Percentiles rank a stretch among this genome's conserved stretches.
Evolutionary conservation across 2,888 invertebrate genomes (phyloP).

Genomic region (Campoletis raptor): DNA sequence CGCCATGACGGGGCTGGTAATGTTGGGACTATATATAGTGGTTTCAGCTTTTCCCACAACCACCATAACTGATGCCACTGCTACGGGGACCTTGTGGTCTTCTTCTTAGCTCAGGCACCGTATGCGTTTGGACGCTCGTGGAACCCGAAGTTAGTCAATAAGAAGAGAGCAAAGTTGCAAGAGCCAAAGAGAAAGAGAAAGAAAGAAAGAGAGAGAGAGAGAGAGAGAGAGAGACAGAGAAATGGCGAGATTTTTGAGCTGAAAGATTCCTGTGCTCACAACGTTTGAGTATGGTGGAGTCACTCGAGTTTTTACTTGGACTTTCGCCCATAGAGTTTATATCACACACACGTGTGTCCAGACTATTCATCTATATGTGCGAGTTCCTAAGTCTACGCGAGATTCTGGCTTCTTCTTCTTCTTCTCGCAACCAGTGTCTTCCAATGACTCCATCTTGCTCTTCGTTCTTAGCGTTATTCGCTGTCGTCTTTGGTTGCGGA

Average conservation of each 20-base stretch:
- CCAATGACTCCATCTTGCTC: conserved; percentile 39
- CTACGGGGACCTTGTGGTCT: conserved; percentile 23
- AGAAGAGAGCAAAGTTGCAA: conserved; percentile 42
- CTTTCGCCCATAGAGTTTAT: conserved; percentile 54
- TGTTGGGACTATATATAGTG: conserved; percentile 36
- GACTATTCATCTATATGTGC: conserved; percentile 22
- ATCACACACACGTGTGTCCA: neutral
- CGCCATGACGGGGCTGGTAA: conserved; percentile 71
- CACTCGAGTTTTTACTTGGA: conserved; percentile 79
- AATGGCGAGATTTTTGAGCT: conserved; percentile 58
- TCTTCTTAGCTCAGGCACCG: conserved; percentile 47
- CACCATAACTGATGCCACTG: conserved; percentile 29
- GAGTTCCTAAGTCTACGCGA: conserved; percentile 10
- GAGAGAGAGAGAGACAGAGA: conserved; percentile 8
- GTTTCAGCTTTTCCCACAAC: conserved; percentile 53
- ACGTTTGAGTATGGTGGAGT: conserved; percentile 62
- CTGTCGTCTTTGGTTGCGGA: conserved; percentile 57
- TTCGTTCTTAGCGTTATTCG: conserved; percentile 44
- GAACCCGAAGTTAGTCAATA: conserved; percentile 78
- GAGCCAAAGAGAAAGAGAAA: conserved; percentile 1
- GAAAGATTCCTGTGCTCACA: conserved; percentile 28
- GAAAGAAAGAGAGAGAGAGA: neutral
- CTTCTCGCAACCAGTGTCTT: conserved; percentile 23
- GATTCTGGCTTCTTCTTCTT: conserved; percentile 51
- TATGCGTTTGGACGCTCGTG: conserved; percentile 37